phyloP scores from a whole-genome alignment of 2,888 invertebrate genomes.

The Tetranychus piercei region DNA sequence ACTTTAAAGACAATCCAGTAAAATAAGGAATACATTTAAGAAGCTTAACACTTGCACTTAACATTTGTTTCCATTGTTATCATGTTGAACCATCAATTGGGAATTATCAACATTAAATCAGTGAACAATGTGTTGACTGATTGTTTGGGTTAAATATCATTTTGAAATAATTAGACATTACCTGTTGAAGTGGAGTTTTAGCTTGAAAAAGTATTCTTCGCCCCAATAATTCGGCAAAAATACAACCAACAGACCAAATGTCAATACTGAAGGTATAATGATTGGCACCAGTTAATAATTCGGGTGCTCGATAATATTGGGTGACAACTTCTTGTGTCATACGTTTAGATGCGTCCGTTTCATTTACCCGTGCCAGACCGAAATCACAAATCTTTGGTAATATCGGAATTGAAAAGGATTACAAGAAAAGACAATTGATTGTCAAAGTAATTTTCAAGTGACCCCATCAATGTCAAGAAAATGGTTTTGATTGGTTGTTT shows the following conservation, averaged over 20 bases:
- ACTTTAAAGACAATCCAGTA: no score
- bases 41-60: no score
- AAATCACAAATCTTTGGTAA: slow-evolving; percentile 80
- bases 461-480: no score
- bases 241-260: slow-evolving; percentile 98
- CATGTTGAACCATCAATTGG: no score
- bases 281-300: slow-evolving; percentile 94
- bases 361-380: slow-evolving; percentile 90
- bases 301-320: slow-evolving; percentile 97
- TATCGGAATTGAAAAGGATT: neutral
- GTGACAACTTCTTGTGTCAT: slow-evolving; percentile 99
- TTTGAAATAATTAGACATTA: slow-evolving; percentile 31
- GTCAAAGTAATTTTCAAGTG: no score
- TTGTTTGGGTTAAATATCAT: neutral
- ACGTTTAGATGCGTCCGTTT: slow-evolving; percentile 72
- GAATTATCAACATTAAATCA: no score
- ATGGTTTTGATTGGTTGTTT: no score
- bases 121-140: neutral
- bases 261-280: slow-evolving; percentile 62
- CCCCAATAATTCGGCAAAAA: slow-evolving; percentile 90
- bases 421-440: no score
- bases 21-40: no score
- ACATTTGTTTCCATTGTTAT: no score
- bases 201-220: slow-evolving; percentile 93
- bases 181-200: slow-evolving; percentile 89